Base-by-base conservation (phyloP, 2,797 vertebrate genomes). In the Apodemus agrarius region DNA sequence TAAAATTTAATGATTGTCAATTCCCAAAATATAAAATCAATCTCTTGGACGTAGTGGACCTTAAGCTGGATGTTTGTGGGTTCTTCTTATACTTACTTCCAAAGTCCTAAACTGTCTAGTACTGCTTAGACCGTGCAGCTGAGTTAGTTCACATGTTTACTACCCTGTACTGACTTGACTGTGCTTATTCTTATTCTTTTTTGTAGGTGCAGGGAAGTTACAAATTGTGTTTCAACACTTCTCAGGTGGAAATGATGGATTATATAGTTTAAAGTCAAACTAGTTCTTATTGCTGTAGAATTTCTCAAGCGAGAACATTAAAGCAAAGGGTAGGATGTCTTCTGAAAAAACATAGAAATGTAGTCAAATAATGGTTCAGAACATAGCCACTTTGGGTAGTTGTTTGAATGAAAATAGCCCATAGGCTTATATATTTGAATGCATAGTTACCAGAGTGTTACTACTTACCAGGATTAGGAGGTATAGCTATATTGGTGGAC, bases 81-180 rank as follows among this genome's bases (percentile, higher is more conserved):
- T 21, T 22, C 9, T 63, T 86, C 59, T n/a, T 72, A 1, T 82
- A 63, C 79, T 65, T 37, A 91, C 37, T 16, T 91, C 7, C 5
- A 57, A 75, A 59, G 14, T 75, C 91, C 5, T 76, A 65, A 57
- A 40, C 8, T 3, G 29, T n/a, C 2, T 52, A 34, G 2, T n/a
- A 54, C 63, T 21, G 40, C 17, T 80, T 81, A 46, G 34, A 12
- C 2, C 4, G 24, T 29, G n/a, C 40, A 40, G 1, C 0, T 9
- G 5, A 75, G 29, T 81, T 34, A 75, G 29, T 81, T 34, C 54
- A 57, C 57, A 67, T 9, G 49, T 69, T 6, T 12, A 52, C n/a
- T 16, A 17, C 14, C 16, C 1, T 75, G 2, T 31, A 2, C 16
- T 61, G 4, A 16, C 0, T 6, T 24, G 24, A 2, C 5, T 26